Evolutionary conservation across 2,113 vertebrate genomes (phyloP).

Genomic region (Microcebus jonahi): DNA sequence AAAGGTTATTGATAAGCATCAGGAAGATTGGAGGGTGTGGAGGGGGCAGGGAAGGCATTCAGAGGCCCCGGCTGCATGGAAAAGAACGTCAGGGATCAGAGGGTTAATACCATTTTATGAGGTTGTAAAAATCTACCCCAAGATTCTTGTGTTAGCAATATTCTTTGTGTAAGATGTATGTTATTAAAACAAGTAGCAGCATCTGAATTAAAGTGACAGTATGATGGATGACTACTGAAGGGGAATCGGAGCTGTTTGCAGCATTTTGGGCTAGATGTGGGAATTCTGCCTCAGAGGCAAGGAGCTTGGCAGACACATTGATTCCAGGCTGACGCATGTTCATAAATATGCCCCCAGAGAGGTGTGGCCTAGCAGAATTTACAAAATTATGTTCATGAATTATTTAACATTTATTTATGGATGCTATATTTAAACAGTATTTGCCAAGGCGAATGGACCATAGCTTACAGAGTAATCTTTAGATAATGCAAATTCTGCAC

Average conservation of each 20-base stretch:
- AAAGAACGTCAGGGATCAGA: conserved; percentile 86
- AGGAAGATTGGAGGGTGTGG: conserved; percentile 44
- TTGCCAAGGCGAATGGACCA: conserved; percentile 85
- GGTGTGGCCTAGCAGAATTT: conserved; percentile 89
- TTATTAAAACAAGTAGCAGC: conserved; percentile 96
- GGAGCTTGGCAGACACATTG: conserved; percentile 90
- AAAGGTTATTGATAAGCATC: conserved; percentile 89
- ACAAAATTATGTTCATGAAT: conserved; percentile 96
- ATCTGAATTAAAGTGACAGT: conserved; percentile 97
- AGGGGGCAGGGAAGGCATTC: conserved; percentile 36
- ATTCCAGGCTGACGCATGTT: conserved; percentile 88
- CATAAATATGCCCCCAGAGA: conserved; percentile 94
- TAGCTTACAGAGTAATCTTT: conserved; percentile 80
- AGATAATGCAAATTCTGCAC: conserved; percentile 85
- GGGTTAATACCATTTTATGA: conserved; percentile 93
- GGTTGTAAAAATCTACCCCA: conserved; percentile 91
- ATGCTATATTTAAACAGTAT: conserved; percentile 89
- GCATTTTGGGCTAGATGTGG: conserved; percentile 89
- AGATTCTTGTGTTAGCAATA: conserved; percentile 91
- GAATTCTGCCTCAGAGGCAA: conserved; percentile 90
- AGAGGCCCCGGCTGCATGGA: conserved; percentile 63
- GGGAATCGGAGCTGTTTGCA: conserved; percentile 89
- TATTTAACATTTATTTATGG: conserved; percentile 94
- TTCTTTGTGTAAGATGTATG: conserved; percentile 94
- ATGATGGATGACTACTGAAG: conserved; percentile 94